Evolutionary conservation across 1,140 invertebrate genomes (phyloP), one percentile per base, ranked within the genome.

Genomic region (Achatina immaculata): DNA sequence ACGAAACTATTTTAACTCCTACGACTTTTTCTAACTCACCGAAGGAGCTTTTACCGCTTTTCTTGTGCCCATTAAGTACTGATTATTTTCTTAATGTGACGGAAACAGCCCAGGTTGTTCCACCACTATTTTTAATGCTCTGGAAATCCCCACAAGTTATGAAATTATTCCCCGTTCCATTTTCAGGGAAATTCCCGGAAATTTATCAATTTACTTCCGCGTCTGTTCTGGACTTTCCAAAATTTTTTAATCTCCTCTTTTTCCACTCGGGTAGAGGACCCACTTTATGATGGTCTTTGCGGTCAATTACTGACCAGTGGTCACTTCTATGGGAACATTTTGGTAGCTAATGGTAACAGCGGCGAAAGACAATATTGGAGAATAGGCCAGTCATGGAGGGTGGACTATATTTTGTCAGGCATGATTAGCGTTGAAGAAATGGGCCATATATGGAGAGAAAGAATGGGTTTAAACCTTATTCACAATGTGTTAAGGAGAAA

Each of bases 251-350:
- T 31, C 58, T 62, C 28, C 58, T 34, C 58, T 62, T 62, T 62
- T 62, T 62, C 58, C 58, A 62, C 58, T 31, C 31, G 58, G 58
- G 48, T 62, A 31, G 58, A 62, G 28, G 4, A 28, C 31, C 58
- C 58, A 62, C 31, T 34, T 62, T 62, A 34, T 4, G 58, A 31
- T 62, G n/a, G 58, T 62, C 58, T 62, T 62, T 62, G 58, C 58
- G n/a, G 58, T 3, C 58, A 62, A 62, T 62, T 62, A 62, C 58
- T 62, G 58, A 62, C 58, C 58, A 62, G 1, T 62, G 58, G 58
- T 62, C 58, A 62, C 58, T 62, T 62, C 28, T 62, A 62, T 62
- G 9, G 31, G n/a, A 62, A 62, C 58, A 62, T 62, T 6, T 28
- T 62, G n/a, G 28, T 62, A 19, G 58, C 58, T 62, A 62, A 62